phyloP scores from a whole-genome alignment of 2,797 vertebrate genomes.

The Sphenodon punctatus region DNA sequence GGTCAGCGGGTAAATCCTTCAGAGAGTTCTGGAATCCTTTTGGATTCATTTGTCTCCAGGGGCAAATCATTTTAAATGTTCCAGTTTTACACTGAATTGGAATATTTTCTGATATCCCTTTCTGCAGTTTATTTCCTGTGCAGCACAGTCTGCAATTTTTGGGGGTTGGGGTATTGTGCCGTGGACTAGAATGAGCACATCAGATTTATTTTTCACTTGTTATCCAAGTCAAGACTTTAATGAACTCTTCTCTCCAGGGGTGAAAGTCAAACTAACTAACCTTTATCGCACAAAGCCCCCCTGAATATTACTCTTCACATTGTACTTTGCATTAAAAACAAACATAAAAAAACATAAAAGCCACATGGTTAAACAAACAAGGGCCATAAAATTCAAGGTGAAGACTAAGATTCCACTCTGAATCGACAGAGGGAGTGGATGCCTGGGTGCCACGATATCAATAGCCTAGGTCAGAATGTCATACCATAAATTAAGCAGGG shows the following conservation, averaged over 20 bases:
- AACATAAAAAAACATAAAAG: not conserved
- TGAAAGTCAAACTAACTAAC: not conserved
- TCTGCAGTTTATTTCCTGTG: not conserved
- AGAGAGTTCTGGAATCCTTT: too few relatives aligned
- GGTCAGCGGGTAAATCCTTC: too few relatives aligned
- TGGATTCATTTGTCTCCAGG: too few relatives aligned
- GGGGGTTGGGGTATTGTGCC: not conserved
- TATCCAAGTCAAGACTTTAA: not conserved
- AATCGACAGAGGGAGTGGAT: too few relatives aligned
- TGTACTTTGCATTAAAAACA: not conserved
- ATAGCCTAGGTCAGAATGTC: too few relatives aligned
- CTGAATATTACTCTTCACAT: not conserved
- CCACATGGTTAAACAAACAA: not conserved
- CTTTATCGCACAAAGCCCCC: not conserved
- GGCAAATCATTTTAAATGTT: too few relatives aligned
- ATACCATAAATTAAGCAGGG: too few relatives aligned
- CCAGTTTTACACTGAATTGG: not conserved
- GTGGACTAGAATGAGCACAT: not conserved
- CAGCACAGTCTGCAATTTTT: not conserved
- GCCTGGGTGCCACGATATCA: too few relatives aligned
- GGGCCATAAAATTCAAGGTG: not conserved
- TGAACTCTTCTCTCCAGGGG: not conserved
- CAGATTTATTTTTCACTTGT: constrained; percentile 2
- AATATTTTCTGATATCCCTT: not conserved
- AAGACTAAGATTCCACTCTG: not conserved